Conservation (phyloP, 2,888 invertebrate genomes). For the Ichneumoninae sp. region DNA sequence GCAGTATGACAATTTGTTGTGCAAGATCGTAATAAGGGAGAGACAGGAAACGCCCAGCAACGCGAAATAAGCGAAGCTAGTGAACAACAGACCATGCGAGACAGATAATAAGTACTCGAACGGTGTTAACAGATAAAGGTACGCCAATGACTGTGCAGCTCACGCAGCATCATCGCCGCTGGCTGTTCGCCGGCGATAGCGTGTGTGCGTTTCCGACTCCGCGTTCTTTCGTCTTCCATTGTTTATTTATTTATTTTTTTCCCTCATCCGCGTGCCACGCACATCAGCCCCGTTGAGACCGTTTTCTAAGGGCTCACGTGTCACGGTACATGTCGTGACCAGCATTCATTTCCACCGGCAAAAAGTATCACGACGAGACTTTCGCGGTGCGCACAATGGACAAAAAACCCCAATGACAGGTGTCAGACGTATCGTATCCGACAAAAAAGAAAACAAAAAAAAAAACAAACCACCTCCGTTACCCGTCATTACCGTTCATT, state of each 20-base stretch:
- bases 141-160: neutral
- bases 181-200: slow-evolving; percentile 7
- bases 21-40: too few relatives aligned
- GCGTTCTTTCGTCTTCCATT: slow-evolving; percentile 27
- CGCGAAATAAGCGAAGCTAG: too few relatives aligned
- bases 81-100: too few relatives aligned
- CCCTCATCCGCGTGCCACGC: neutral
- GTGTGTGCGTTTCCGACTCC: slow-evolving; percentile 12
- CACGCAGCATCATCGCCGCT: neutral
- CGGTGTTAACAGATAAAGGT: neutral
- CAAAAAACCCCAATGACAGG: slow-evolving; percentile 25
- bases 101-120: too few relatives aligned
- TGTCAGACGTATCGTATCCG: neutral
- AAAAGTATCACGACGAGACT: slow-evolving; percentile 5
- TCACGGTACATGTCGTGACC: slow-evolving; percentile 42
- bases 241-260: slow-evolving; percentile 7
- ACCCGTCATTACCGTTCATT: neutral
- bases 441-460: neutral
- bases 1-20: too few relatives aligned
- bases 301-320: slow-evolving; percentile 44
- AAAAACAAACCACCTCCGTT: neutral
- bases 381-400: neutral
- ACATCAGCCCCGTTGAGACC: slow-evolving; percentile 18
- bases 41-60: too few relatives aligned
- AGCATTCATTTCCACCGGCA: slow-evolving; percentile 29